Evolutionary conservation across 1,140 invertebrate species (phyloP).

Genomic region (Meteorus sp.): DNA sequence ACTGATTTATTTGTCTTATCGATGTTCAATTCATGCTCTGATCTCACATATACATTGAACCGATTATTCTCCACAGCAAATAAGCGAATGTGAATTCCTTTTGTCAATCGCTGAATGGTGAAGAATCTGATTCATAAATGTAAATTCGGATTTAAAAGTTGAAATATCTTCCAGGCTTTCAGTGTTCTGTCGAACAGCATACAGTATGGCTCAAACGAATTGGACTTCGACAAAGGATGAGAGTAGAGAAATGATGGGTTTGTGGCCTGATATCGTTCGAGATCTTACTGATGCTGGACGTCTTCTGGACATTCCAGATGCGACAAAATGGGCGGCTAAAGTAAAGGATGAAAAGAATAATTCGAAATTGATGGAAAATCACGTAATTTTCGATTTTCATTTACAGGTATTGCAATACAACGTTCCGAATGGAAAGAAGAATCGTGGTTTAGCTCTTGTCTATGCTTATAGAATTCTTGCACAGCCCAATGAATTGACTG

Average conservation of each 20-base stretch:
- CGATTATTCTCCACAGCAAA: too few species aligned
- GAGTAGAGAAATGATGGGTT: slow-evolving; percentile 80
- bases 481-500: slow-evolving; percentile 64
- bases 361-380: slow-evolving; percentile 14
- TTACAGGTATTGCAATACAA: slow-evolving; percentile 76
- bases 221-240: slow-evolving; percentile 74
- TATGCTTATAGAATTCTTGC: slow-evolving; percentile 78
- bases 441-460: slow-evolving; percentile 79
- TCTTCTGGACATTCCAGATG: slow-evolving; percentile 73
- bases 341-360: slow-evolving; percentile 55
- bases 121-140: too few species aligned
- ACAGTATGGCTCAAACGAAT: slow-evolving; percentile 62
- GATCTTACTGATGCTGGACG: slow-evolving; percentile 76
- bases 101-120: too few species aligned
- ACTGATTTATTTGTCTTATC: too few species aligned
- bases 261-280: slow-evolving; percentile 82
- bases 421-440: slow-evolving; percentile 77
- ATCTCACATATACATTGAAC: too few species aligned
- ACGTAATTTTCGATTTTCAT: slow-evolving; percentile 1
- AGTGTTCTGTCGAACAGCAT: slow-evolving; percentile 36
- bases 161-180: slow-evolving; percentile 29
- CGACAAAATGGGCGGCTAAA: slow-evolving; percentile 78
- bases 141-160: too few species aligned
- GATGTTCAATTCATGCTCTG: too few species aligned
- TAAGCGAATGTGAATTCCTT: too few species aligned